Conservation (phyloP, 2,888 invertebrate genomes). For the Parnassius mnemosyne region DNA sequence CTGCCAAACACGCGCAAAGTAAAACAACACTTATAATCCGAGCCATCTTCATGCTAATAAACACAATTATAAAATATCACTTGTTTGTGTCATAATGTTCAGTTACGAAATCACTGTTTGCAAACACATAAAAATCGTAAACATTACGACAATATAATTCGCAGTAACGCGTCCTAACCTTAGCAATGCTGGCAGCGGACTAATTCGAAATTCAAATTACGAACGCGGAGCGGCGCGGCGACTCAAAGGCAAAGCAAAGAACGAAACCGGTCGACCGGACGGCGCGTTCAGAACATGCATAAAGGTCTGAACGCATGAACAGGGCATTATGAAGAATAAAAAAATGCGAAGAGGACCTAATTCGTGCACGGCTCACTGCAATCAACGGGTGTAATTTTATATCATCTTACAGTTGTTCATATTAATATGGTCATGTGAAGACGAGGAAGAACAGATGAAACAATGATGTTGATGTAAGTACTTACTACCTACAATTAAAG, state of each 20-base stretch:
- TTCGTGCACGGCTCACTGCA: constrained; percentile 76
- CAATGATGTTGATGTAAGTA: constrained; percentile 43
- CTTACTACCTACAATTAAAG: too few species aligned
- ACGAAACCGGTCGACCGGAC: constrained; percentile 69
- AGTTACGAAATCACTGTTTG: constrained; percentile 59
- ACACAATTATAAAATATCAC: constrained; percentile 41
- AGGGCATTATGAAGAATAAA: constrained; percentile 70
- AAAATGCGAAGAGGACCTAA: constrained; percentile 70
- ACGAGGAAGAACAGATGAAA: constrained; percentile 47
- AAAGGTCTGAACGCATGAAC: constrained; percentile 75
- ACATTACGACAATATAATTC: constrained; percentile 43
- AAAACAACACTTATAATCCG: constrained; percentile 64
- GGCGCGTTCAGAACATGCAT: constrained; percentile 70
- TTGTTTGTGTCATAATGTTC: constrained; percentile 50
- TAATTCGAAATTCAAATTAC: constrained; percentile 52
- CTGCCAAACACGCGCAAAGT: constrained; percentile 56
- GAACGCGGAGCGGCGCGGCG: constrained; percentile 56
- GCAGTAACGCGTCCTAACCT: constrained; percentile 41
- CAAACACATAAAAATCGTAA: constrained; percentile 60
- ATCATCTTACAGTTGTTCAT: constrained; percentile 44
- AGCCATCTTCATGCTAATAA: constrained; percentile 50
- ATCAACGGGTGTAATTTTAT: constrained; percentile 73
- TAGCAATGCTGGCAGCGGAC: constrained; percentile 52
- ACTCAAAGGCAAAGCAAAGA: constrained; percentile 68
- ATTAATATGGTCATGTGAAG: constrained; percentile 33